phyloP scores from a whole-genome alignment of 2,888 invertebrate species.

The Cheilosia impressa region DNA sequence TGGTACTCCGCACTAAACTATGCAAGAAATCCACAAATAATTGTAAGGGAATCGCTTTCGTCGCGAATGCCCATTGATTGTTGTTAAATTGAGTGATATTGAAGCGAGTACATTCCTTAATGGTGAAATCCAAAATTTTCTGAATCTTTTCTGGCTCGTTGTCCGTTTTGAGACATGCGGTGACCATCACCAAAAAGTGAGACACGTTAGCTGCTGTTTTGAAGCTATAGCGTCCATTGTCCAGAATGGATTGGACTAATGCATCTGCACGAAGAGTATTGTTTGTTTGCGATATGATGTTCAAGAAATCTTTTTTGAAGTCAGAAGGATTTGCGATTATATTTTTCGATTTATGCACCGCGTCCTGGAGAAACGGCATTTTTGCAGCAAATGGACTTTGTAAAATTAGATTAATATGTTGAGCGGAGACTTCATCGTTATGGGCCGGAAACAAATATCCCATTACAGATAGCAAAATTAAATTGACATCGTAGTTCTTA shows the following conservation, averaged over 20 bases:
- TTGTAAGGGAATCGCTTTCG: slow-evolving; percentile 85
- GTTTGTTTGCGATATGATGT: slow-evolving; percentile 76
- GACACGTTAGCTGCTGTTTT: slow-evolving; percentile 77
- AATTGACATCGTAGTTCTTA: slow-evolving; percentile 81
- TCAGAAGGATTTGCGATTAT: slow-evolving; percentile 73
- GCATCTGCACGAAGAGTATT: slow-evolving; percentile 75
- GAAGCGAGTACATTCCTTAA: slow-evolving; percentile 75
- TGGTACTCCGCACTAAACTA: slow-evolving; percentile 84
- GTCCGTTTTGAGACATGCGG: slow-evolving; percentile 78
- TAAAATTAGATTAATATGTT: slow-evolving; percentile 76
- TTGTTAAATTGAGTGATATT: slow-evolving; percentile 70
- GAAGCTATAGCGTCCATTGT: slow-evolving; percentile 75
- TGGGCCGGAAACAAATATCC: slow-evolving; percentile 79
- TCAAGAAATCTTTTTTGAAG: slow-evolving; percentile 79
- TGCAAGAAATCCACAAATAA: slow-evolving; percentile 85
- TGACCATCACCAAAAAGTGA: slow-evolving; percentile 78
- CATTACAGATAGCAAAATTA: slow-evolving; percentile 80
- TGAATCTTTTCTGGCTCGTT: slow-evolving; percentile 74
- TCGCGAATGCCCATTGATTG: slow-evolving; percentile 80
- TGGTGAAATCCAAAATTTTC: slow-evolving; percentile 77
- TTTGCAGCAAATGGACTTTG: slow-evolving; percentile 77
- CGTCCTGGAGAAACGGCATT: slow-evolving; percentile 76
- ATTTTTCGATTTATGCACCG: slow-evolving; percentile 47
- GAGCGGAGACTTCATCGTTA: slow-evolving; percentile 6
- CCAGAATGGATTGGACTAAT: slow-evolving; percentile 78